Conservation (phyloP, 2,797 vertebrate genomes). For the Monodelphis domestica region DNA sequence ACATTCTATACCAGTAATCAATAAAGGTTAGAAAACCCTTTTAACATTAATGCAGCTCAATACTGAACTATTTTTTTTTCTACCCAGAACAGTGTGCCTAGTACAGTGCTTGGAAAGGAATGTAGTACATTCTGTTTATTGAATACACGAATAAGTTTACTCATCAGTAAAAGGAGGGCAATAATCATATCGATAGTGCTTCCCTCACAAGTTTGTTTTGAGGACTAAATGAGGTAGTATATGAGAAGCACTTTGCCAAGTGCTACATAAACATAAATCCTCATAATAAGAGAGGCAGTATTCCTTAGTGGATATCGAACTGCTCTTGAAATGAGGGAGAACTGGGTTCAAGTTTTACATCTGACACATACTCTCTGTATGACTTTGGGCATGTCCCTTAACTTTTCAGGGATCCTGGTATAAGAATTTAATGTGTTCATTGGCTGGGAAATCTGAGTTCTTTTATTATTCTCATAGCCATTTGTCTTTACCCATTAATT, state of each 20-base stretch:
- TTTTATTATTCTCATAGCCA: neutral
- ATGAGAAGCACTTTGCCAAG: neutral
- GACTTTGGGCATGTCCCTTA: neutral
- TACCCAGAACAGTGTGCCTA: neutral
- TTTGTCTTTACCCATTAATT: neutral
- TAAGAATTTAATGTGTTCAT: neutral
- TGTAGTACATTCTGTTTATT: neutral
- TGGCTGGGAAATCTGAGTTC: neutral
- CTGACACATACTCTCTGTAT: neutral
- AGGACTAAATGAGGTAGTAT: neutral
- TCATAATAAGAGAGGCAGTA: neutral
- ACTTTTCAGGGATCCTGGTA: neutral
- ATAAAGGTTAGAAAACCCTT: too few species aligned
- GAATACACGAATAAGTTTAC: neutral
- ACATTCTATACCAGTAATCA: too few species aligned
- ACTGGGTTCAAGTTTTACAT: neutral
- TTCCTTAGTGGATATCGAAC: neutral
- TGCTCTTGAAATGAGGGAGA: neutral
- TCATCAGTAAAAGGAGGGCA: neutral
- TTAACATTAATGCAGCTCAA: neutral
- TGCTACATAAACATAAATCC: neutral
- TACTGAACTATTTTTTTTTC: neutral
- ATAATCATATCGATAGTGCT: neutral
- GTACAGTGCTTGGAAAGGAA: neutral
- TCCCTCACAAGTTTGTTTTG: neutral